These are phyloP conservation scores for Eubasilissa regina DNA, from an alignment of 1,140 invertebrate genomes.

Conservation along the genomic window DNA sequence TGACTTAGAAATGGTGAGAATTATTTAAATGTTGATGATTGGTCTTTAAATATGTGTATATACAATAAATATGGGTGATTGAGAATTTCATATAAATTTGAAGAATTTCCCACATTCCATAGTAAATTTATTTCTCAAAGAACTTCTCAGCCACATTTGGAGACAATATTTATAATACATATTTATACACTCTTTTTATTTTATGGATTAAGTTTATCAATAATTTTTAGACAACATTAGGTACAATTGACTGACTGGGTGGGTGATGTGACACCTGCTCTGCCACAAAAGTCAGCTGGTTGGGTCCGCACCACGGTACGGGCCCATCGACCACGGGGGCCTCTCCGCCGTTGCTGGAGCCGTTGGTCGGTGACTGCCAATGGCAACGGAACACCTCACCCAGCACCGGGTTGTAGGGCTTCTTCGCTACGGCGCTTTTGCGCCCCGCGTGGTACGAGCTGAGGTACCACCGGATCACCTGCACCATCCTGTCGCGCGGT, in stretches of 20 bases:
- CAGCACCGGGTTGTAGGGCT: constrained; percentile 97
- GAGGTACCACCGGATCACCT: constrained; percentile 95
- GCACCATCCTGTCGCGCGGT: constrained; percentile 92
- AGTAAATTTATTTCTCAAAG: no score
- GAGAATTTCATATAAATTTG: no score
- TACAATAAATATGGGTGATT: no score
- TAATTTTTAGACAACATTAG: no score
- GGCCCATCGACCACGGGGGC: constrained; percentile 80
- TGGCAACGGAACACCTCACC: constrained; percentile 95
- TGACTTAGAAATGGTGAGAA: no score
- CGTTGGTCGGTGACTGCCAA: constrained; percentile 75
- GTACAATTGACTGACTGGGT: constrained; percentile 79
- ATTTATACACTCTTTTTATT: no score
- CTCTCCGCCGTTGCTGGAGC: constrained; percentile 4
- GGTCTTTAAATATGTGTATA: no score
- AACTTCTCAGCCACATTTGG: no score
- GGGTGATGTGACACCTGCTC: constrained; percentile 99
- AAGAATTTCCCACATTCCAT: no score
- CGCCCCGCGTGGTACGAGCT: constrained; percentile 97
- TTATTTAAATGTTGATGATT: no score
- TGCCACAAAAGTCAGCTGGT: constrained; percentile 92
- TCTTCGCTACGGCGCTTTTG: constrained; percentile 95
- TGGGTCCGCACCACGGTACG: constrained; percentile 84
- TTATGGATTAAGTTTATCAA: no score
- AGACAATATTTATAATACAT: no score